Base-by-base conservation (phyloP, 2,888 invertebrate genomes). In the Phyllotreta striolata region DNA sequence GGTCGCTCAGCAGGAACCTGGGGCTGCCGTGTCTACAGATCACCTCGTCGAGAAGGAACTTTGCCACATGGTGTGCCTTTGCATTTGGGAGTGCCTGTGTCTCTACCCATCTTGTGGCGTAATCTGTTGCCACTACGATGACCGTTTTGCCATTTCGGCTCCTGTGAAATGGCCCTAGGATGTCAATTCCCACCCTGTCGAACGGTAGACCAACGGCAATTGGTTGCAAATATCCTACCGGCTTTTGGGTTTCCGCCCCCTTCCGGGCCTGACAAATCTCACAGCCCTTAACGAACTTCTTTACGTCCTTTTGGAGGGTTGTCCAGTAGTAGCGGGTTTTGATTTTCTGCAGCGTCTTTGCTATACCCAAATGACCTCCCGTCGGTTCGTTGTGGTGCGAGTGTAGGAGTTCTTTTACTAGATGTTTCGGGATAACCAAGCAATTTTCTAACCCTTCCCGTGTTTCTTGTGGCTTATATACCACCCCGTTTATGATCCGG, bases 41-140 rank as follows among this genome's bases (percentile, higher is more conserved):
- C 2, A 24, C 4, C 24, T 24, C 24, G 24, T 24, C 24, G 2
- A 24, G 1, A 5, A 41, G 41, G 41, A 41, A 41, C 10, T 41
- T 41, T 41, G 41, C 41, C 41, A 41, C 41, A 41, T 41, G 9
- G 9, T 41, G 9, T 47, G 47, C 47, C 34, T 9, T 47, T 8
- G 47, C 10, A 3, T 47, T 34, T 4, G 14, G 14, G 3, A 41
- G 10, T 1, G 41, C 41, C 3, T 9, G 1, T 4, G 3, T 38
- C 13, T 52, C 38, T 24, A 37, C 39, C 34, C 43, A 24, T 24
- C 24, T 24, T 7, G 74, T 72, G 3, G 73, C 71, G 39, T 72
- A 75, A 51, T 73, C 73, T 1, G 72, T 73, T 0, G 73, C 72
- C 4, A 75, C 72, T 1, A 74, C 61, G 8, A 75, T 72, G 5